Base-by-base conservation (phyloP, 1,140 invertebrate species). In the Ceratina japonica region DNA sequence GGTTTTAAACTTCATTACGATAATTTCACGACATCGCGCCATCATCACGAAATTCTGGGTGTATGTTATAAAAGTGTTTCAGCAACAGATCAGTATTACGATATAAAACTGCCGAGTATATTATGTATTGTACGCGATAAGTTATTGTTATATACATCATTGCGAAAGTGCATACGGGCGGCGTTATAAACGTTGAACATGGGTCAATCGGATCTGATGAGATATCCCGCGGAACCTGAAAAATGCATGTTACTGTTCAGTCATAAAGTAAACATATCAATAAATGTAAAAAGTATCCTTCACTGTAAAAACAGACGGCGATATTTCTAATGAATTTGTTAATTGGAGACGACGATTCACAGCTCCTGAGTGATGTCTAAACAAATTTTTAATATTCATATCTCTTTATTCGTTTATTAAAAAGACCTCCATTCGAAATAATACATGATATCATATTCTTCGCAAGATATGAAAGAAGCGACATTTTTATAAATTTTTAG, bases 81-180 rank as follows among this genome's bases (percentile, higher is more conserved):
- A 74, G 20, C 13, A 63, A 75, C 62, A 20, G 7, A 54, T 70
- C 65, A 71, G 58, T 81, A 81, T 65, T 76, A 72, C 66, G 66
- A 51, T 54, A 31, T 59, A 66, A 75, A 75, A 18, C 18, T 44
- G 54, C 62, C 65, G 44, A 82, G 58, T 74, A 61, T 74, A 75
- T 73, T n/a, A 82, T n/a, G 37, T 44, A 44, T 44, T 74, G 73
- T 82, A 74, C 62, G 62, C 75, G 79, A 66, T 69, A 78, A 66
- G n/a, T 56, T 27, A 81, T 13, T 61, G 63, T 71, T 37, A 64
- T 52, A n/a, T 58, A 68, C 52, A 24, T 37, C 59, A 27, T 15
- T 24, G 51, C 51, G 20, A 24, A 44, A 66, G 5, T 44, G 61
- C 8, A 3, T 54, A 18, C 16, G 16, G 0, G n/a, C 18, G 18